phyloP scores from a whole-genome alignment of 2,113 vertebrate species.

The Ardeotis arabs region DNA sequence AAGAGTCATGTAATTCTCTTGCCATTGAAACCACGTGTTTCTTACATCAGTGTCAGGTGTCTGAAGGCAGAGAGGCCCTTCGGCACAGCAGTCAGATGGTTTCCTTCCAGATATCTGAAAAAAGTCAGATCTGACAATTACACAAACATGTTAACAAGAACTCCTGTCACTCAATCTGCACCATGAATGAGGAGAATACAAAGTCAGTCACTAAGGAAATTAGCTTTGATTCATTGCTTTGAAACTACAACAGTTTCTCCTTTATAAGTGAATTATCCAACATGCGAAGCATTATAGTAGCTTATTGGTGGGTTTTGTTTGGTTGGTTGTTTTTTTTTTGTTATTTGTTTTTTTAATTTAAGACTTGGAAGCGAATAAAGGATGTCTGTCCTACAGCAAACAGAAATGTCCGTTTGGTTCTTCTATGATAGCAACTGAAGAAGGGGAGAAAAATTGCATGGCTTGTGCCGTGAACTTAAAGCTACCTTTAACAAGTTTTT shows the following conservation, averaged over 20 bases:
- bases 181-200: background rate
- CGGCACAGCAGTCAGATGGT: conserved; percentile 90
- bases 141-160: background rate
- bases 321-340: too few relatives aligned
- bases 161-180: background rate
- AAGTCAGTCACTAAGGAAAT: background rate
- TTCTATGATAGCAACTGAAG: background rate
- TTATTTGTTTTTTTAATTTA: too few relatives aligned
- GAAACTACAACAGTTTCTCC: background rate
- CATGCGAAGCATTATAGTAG: background rate
- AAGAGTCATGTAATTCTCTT: background rate
- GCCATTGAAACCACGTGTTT: background rate
- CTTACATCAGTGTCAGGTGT: conserved; percentile 89
- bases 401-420: background rate
- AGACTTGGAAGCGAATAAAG: background rate
- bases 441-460: background rate
- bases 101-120: conserved; percentile 96
- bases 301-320: background rate
- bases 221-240: background rate
- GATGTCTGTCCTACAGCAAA: background rate
- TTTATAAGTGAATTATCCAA: background rate
- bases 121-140: conserved; percentile 35
- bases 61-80: conserved; percentile 87
- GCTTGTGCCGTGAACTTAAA: background rate
- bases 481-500: background rate